A percentile compares a stretch with the other conserved stretches of the same genome.
phyloP scores from a whole-genome alignment of 2,888 invertebrate species.

The Drosophila buzzatii region DNA sequence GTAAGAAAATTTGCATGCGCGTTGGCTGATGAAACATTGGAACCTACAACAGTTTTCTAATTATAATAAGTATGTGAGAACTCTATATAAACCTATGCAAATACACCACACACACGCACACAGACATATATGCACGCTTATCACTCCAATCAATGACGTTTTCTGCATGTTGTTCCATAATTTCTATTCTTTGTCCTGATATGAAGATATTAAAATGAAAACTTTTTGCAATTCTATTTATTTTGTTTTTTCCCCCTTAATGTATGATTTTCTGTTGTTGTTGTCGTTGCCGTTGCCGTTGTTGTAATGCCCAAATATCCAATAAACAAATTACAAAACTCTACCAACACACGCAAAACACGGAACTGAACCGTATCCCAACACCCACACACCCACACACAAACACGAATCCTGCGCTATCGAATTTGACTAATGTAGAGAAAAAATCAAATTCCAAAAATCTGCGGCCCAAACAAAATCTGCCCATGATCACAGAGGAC shows the following conservation, averaged over 20 bases:
- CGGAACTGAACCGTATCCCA: conserved; percentile 11
- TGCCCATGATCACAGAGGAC: conserved; percentile 85
- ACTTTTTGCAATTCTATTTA: conserved; percentile 51
- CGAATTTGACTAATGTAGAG: conserved; percentile 71
- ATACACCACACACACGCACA: background rate
- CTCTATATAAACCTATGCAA: background rate
- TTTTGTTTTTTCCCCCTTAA: conserved; percentile 27
- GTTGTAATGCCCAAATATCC: conserved; percentile 55
- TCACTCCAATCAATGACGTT: conserved; percentile 14
- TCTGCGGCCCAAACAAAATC: conserved; percentile 65
- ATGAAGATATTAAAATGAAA: conserved; percentile 36
- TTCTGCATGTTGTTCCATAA: conserved; percentile 41
- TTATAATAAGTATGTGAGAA: conserved; percentile 6
- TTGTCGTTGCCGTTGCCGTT: conserved; percentile 57
- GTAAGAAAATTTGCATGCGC: conserved; percentile 53
- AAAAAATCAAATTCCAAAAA: conserved; percentile 81
- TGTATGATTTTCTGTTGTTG: conserved; percentile 56
- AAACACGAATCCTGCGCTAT: conserved; percentile 21
- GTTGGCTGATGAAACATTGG: conserved; percentile 31
- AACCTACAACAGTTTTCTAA: conserved; percentile 28
- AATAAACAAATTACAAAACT: conserved; percentile 33
- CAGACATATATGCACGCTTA: conserved; percentile 36
- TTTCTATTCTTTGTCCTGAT: conserved; percentile 34
- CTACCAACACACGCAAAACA: conserved; percentile 43
- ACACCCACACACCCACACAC: conserved; percentile 11